Base-by-base conservation (phyloP, 2,888 invertebrate genomes). In the Oscheius onirici region DNA sequence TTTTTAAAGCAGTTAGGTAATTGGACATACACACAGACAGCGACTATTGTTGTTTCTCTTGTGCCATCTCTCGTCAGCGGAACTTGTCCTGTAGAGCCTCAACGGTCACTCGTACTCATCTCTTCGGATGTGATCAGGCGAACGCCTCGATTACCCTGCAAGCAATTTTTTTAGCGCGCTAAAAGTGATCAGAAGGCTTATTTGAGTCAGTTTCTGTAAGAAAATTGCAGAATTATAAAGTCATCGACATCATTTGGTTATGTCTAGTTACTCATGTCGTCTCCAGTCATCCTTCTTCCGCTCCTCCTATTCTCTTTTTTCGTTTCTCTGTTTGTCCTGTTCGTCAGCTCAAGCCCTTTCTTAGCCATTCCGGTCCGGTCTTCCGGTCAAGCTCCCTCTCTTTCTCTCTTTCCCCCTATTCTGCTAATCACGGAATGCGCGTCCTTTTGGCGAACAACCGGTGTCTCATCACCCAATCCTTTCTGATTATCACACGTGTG, bases 401-500 rank as follows among this genome's bases (percentile, higher is more conserved):
- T 63, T 26, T 63, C 28, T 26, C 28, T 49, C 28, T 20, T 49
- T 15, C 49, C 17, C 17, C 40, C 15, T 11, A 40, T 11, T 20
- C 8, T n/a, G 41, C 11, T 22, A 17, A 17, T 41, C n/a, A 41
- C 11, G 58, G 58, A 58, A 58, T 58, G 34, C 43, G 58, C 26
- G 52, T 34, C 34, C 8, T 34, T 34, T 34, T 34, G 34, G 34
- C 22, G 41, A 20, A 41, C 58, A 58, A 58, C 58, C 58, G 58
- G 58, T 52, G 58, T 40, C 34, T 34, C 26, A 52, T n/a, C n/a
- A 52, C 26, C 57, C 22, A 55, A 55, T 58, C 58, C 41, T 43
- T 28, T 28, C 43, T 58, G 58, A 58, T 58, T 58, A 58, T 58
- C 58, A 58, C 58, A 58, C 58, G 58, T 58, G n/a, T n/a, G n/a